Percentiles rank a stretch among this genome's conserved stretches.
phyloP scores from a whole-genome alignment of 2,113 vertebrate species.

The Cyprinodon variegatus region DNA sequence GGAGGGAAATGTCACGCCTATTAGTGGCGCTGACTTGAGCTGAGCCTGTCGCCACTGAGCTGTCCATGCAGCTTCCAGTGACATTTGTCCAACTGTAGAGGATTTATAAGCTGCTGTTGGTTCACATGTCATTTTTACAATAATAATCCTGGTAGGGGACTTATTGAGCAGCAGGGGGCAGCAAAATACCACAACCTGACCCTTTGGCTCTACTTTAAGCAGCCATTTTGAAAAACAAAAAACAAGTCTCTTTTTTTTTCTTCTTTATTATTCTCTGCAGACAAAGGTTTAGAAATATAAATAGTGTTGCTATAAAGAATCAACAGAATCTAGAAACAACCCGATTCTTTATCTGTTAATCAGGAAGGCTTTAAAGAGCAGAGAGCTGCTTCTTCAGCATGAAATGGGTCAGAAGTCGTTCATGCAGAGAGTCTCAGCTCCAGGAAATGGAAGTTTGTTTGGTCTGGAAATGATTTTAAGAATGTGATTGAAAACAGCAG shows the following conservation, averaged over 20 bases:
- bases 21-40: slow-evolving; percentile 42
- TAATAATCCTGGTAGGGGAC: not conserved
- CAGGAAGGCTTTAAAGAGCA: too few species aligned
- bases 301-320: too few species aligned
- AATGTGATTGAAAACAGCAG: too few species aligned
- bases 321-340: too few species aligned
- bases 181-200: slow-evolving; percentile 16
- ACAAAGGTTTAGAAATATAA: not conserved
- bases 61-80: slow-evolving; percentile 33
- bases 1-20: slow-evolving; percentile 77
- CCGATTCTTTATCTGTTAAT: too few species aligned
- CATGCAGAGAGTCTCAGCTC: too few species aligned
- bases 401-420: too few species aligned
- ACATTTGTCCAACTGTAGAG: slow-evolving; percentile 50
- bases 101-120: slow-evolving; percentile 28
- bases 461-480: too few species aligned
- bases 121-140: slow-evolving; percentile 19
- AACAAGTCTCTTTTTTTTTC: not conserved
- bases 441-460: too few species aligned
- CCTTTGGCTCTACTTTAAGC: not conserved
- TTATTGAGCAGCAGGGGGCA: slow-evolving; percentile 60
- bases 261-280: not conserved
- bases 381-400: too few species aligned
- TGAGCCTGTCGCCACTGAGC: slow-evolving; percentile 20
- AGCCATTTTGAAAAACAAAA: not conserved